Evolutionary conservation across 2,113 vertebrate species (phyloP), one percentile per base, ranked within the genome.

Genomic region (Halichoerus grypus): DNA sequence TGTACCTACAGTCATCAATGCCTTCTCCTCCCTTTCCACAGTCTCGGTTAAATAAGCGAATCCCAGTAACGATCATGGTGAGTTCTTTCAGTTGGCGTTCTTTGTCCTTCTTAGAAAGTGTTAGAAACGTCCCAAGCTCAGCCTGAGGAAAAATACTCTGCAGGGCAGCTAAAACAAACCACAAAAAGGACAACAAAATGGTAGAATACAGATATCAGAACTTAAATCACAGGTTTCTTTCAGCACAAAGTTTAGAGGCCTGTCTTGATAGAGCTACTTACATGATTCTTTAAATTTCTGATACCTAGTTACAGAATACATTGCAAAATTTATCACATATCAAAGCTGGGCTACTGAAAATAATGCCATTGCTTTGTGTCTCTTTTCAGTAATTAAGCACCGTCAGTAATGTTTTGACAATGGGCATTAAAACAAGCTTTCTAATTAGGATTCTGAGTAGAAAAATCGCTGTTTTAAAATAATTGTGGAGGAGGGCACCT

Each of bases 1-100:
- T 67, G 86, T 88, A 98, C 99, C 98, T 98, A 99, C 99, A 85
- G 93, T 99, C 98, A 79, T 99, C 98, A 16, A 99, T 98, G 97
- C 98, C 80, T 24, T 99, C 98, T 89, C 99, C 99, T 96, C 98
- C 99, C 96, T 98, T 99, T 55, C 98, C 96, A 63, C 97, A 98
- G 97, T 99, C 98, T 97, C 98, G 99, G 98, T 99, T 99, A 99
- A 99, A 99, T 98, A 99, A 98, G 15, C 98, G 99, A 97, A 99
- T 99, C 74, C 99, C 99, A 3, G 99, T 99, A 55, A 99, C 99
- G 3, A 99, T 98, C 99, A 98, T 98, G 91, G 98, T 98, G 67
- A 99, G 98, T 94, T 99, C 99, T 16, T 92, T 99, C 80, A 99
- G 98, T 93, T 99, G 99, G 67, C 98, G 98, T 55, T 99, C 99